These are phyloP conservation scores for Drosophila ogumai DNA, from an alignment of 1,140 invertebrate genomes.

Conservation along the genomic window DNA sequence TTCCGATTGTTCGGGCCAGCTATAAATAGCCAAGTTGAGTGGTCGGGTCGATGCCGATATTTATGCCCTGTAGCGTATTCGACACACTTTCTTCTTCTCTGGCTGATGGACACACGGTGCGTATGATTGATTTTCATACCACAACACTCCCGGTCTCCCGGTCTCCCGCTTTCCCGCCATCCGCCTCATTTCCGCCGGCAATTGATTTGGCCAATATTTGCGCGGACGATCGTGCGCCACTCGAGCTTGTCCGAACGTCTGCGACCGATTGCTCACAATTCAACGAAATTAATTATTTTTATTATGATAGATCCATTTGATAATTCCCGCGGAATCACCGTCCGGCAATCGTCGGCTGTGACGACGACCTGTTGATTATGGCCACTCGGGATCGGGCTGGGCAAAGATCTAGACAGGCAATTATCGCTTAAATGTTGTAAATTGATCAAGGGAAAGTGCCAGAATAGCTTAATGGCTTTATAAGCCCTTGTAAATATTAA, in stretches of 20 bases:
- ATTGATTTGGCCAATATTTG: conserved; percentile 56
- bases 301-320: conserved; percentile 49
- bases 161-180: conserved; percentile 9
- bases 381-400: not conserved
- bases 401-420: conserved; percentile 19
- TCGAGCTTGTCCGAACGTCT: conserved; percentile 24
- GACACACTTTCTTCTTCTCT: conserved; percentile 51
- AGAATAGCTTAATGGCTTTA: conserved; percentile 30
- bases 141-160: not conserved
- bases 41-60: not conserved
- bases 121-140: conserved; percentile 68
- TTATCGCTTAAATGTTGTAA: conserved; percentile 31
- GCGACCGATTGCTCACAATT: conserved; percentile 35
- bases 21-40: conserved; percentile 35
- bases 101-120: conserved; percentile 38
- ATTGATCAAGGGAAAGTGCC: conserved; percentile 24
- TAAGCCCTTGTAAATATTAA: conserved; percentile 24
- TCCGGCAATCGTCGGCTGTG: not conserved
- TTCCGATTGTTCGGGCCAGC: conserved; percentile 3
- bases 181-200: conserved; percentile 45
- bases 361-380: conserved; percentile 28
- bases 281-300: conserved; percentile 53
- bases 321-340: conserved; percentile 30
- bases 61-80: conserved; percentile 17
- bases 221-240: conserved; percentile 30